Conservation (phyloP, 2,113 vertebrate genomes). For the Benitochromis conjunctus region DNA sequence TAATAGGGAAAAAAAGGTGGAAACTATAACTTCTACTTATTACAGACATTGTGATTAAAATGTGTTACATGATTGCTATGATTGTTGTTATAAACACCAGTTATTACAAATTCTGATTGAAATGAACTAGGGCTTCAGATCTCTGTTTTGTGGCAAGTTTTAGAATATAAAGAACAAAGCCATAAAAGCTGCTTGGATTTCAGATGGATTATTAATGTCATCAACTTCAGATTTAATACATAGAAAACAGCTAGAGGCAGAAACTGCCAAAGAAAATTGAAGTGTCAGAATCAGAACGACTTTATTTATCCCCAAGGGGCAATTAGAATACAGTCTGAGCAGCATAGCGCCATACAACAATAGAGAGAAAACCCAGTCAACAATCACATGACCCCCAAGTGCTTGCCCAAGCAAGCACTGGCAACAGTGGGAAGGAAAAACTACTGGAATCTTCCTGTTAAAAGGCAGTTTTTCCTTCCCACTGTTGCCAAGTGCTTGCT, state of each 20-base stretch:
- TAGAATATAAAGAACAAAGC: background rate
- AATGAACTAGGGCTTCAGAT: background rate
- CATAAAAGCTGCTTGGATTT: background rate
- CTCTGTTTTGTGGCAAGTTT: background rate
- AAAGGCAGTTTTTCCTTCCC: background rate
- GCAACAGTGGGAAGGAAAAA: background rate
- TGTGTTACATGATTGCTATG: background rate
- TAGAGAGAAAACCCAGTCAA: background rate
- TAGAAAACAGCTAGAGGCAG: background rate
- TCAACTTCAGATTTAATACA: background rate
- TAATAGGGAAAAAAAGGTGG: background rate
- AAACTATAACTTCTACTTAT: background rate
- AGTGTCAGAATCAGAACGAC: no score
- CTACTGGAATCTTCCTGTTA: background rate
- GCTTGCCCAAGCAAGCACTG: background rate
- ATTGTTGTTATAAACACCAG: background rate
- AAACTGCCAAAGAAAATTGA: background rate
- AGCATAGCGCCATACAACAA: no score
- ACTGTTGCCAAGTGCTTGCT: background rate
- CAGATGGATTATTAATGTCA: background rate
- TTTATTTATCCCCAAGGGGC: no score
- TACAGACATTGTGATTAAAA: background rate
- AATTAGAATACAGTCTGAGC: no score
- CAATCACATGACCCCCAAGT: background rate
- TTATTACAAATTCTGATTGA: background rate